Evolutionary conservation across 2,113 vertebrate genomes (phyloP).

Genomic region (Gadus macrocephalus): DNA sequence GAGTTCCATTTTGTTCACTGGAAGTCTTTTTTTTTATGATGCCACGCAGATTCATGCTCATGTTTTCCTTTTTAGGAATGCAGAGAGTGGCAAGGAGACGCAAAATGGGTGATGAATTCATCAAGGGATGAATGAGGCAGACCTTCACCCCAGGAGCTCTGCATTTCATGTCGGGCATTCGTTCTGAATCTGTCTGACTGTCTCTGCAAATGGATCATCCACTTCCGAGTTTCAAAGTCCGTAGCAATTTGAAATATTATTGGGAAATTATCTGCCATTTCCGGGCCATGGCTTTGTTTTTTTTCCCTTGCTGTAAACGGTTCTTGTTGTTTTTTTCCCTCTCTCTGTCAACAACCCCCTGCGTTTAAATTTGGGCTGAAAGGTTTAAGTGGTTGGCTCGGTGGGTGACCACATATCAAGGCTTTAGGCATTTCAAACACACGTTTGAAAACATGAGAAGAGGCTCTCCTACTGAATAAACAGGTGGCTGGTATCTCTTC

Average conservation of each 20-base stretch:
- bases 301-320: conserved; percentile 18
- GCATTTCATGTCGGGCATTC: conserved; percentile 41
- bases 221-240: background rate
- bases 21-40: conserved; percentile 28
- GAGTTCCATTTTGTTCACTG: conserved; percentile 1
- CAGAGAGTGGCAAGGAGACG: conserved; percentile 26
- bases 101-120: conserved; percentile 51
- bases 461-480: too few relatives aligned
- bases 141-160: conserved; percentile 51
- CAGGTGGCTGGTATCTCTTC: too few relatives aligned
- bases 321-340: too few relatives aligned
- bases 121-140: conserved; percentile 52
- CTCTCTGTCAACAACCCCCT: too few relatives aligned
- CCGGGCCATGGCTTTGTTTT: conserved; percentile 8
- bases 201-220: conserved; percentile 6
- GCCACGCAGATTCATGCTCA: conserved; percentile 48
- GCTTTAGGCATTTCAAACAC: too few relatives aligned
- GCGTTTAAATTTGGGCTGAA: too few relatives aligned
- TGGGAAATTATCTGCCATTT: conserved; percentile 18
- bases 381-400: too few relatives aligned
- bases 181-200: conserved; percentile 41
- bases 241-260: conserved; percentile 9
- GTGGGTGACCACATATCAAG: too few relatives aligned
- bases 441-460: too few relatives aligned
- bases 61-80: conserved; percentile 44